Percentiles rank a stretch among this genome's conserved stretches.
These are phyloP conservation scores for Eudyptes chrysolophus DNA, from an alignment of 2,113 vertebrate species.

Conservation along the genomic window DNA sequence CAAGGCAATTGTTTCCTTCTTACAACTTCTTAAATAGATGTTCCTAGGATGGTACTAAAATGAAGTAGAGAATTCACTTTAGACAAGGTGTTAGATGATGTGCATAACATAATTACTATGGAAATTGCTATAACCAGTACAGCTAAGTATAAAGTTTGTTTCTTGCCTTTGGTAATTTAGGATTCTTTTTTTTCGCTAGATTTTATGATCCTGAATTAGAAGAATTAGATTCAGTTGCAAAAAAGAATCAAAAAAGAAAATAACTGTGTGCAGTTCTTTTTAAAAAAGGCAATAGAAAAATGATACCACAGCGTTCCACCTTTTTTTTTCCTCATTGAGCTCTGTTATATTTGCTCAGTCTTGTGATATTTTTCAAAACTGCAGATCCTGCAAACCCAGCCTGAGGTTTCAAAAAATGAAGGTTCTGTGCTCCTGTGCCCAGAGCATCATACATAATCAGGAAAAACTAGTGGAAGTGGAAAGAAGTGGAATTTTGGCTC, in stretches of 20 bases:
- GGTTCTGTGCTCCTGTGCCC: not conserved
- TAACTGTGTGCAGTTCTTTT: not conserved
- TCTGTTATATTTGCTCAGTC: not conserved
- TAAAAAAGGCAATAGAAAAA: not conserved
- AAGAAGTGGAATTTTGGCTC: not conserved
- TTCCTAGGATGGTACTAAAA: not conserved
- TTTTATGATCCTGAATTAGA: not conserved
- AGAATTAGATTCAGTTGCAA: not conserved
- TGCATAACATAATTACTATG: not conserved
- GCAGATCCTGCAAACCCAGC: not conserved
- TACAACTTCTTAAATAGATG: not conserved
- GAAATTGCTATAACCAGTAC: not conserved
- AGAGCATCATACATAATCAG: not conserved
- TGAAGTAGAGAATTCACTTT: not conserved
- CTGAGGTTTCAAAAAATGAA: not conserved
- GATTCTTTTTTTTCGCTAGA: not conserved
- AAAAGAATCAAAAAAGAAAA: not conserved
- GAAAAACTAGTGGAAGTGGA: not conserved
- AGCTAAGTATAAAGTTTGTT: not conserved
- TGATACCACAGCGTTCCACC: not conserved
- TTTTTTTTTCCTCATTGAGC: not conserved
- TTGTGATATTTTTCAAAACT: not conserved
- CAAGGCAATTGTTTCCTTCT: not conserved
- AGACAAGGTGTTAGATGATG: slow-evolving; percentile 16
- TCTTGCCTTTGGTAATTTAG: not conserved